Evolutionary conservation across 1,140 invertebrate species (phyloP).

Genomic region (Drosophila sulfurigaster): DNA sequence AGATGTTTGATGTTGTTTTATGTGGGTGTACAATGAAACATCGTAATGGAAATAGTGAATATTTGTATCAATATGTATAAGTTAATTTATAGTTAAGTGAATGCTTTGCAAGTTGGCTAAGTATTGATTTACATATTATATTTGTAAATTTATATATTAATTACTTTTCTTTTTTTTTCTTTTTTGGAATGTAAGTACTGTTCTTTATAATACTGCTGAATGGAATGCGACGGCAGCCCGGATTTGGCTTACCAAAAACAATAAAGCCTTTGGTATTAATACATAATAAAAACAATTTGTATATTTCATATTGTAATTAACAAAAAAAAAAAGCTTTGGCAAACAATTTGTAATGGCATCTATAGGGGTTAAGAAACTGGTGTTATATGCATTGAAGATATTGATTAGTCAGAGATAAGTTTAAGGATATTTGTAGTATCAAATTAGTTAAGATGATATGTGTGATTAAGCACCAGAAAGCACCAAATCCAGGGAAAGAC

Average conservation of each 20-base stretch:
- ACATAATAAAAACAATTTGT: conserved; percentile 48
- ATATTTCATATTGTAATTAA: conserved; percentile 31
- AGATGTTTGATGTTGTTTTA: conserved; percentile 12
- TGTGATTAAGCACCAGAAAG: conserved; percentile 27
- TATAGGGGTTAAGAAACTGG: conserved; percentile 25
- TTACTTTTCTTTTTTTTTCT: conserved; percentile 11
- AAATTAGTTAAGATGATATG: conserved; percentile 17
- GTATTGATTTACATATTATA: conserved; percentile 19
- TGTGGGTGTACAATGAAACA: conserved; percentile 69
- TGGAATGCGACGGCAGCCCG: conserved; percentile 56
- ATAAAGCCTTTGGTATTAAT: conserved; percentile 44
- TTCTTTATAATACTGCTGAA: conserved; percentile 70
- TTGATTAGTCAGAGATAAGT: conserved; percentile 3
- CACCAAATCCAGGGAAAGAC: conserved; percentile 6
- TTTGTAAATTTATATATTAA: conserved; percentile 1
- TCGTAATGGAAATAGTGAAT: conserved; percentile 43
- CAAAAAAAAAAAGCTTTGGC: conserved; percentile 53
- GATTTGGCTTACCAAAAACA: conserved; percentile 33
- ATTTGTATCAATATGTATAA: conserved; percentile 28
- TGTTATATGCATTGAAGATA: background rate
- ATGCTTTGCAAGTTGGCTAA: conserved; percentile 66
- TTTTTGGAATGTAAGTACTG: conserved; percentile 62
- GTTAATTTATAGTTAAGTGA: conserved; percentile 48
- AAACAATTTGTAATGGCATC: conserved; percentile 68
- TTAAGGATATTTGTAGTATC: background rate